phyloP scores from a whole-genome alignment of 2,797 vertebrate species.

The Chrysocyon brachyurus region DNA sequence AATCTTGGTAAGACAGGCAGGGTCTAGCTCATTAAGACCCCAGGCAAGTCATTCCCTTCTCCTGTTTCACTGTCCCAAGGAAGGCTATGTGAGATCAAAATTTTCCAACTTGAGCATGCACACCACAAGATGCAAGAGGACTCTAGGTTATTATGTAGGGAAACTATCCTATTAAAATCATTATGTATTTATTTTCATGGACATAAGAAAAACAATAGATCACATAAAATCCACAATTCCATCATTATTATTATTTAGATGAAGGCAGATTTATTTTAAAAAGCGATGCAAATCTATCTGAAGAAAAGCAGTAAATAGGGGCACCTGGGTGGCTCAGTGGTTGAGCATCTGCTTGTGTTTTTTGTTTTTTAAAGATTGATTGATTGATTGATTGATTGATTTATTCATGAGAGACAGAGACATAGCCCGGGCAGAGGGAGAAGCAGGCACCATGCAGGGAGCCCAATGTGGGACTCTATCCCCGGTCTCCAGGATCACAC shows the following conservation, averaged over 20 bases:
- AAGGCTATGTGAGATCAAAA: background rate
- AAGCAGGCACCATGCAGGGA: too few species aligned
- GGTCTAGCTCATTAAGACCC: background rate
- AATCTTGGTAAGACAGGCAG: background rate
- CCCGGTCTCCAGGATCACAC: too few species aligned
- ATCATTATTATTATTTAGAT: slow-evolving; percentile 16
- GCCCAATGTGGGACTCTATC: too few species aligned
- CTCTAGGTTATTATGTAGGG: background rate
- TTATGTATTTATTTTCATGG: slow-evolving; percentile 1
- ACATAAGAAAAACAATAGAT: slow-evolving; percentile 44
- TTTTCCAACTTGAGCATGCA: background rate
- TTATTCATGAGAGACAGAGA: too few species aligned
- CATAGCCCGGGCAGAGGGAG: too few species aligned
- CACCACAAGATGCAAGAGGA: background rate
- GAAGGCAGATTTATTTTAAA: slow-evolving; percentile 47
- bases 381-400: too few species aligned
- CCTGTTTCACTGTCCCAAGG: background rate
- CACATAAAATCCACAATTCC: background rate
- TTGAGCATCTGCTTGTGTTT: too few species aligned
- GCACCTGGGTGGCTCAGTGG: too few species aligned
- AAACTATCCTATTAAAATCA: background rate
- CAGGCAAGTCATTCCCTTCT: background rate
- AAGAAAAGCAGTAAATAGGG: background rate
- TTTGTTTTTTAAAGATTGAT: too few species aligned
- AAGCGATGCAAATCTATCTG: background rate